Conservation (phyloP, 2,888 invertebrate species). For the Stenodema calcarata region DNA sequence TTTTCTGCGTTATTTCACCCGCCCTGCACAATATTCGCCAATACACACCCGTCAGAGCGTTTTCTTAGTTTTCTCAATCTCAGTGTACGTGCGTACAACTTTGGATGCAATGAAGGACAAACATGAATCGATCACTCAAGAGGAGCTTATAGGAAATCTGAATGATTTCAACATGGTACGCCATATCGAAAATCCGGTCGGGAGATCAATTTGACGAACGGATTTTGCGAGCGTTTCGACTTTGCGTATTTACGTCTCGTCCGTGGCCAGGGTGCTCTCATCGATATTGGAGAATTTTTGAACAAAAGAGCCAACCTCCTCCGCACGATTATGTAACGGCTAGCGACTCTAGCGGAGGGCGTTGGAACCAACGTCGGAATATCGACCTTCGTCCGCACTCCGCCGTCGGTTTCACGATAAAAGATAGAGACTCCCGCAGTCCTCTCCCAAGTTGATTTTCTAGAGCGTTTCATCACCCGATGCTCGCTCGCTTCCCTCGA, state of each 20-base stretch:
- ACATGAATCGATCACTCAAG: no score
- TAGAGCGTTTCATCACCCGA: background rate
- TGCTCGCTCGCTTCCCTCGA: background rate
- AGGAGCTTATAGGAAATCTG: no score
- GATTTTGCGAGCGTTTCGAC: background rate
- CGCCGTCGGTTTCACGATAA: conserved; percentile 4
- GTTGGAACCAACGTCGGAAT: conserved; percentile 30
- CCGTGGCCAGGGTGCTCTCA: background rate
- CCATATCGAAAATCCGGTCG: no score
- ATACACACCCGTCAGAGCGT: no score
- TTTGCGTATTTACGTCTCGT: background rate
- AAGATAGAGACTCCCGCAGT: conserved; percentile 26
- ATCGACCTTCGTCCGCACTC: conserved; percentile 39
- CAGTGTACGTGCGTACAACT: no score
- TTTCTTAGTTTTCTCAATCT: no score
- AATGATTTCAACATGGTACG: no score
- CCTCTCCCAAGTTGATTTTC: background rate
- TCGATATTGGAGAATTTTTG: conserved; percentile 44
- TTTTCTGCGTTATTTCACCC: no score
- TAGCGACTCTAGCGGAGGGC: conserved; percentile 36
- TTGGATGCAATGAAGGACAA: no score
- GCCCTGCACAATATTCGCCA: no score
- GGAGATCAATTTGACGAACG: no score
- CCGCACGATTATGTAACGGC: conserved; percentile 39
- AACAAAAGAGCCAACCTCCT: conserved; percentile 46